Evolutionary conservation across 2,888 invertebrate species (phyloP).

Genomic region (Luperina testacea): DNA sequence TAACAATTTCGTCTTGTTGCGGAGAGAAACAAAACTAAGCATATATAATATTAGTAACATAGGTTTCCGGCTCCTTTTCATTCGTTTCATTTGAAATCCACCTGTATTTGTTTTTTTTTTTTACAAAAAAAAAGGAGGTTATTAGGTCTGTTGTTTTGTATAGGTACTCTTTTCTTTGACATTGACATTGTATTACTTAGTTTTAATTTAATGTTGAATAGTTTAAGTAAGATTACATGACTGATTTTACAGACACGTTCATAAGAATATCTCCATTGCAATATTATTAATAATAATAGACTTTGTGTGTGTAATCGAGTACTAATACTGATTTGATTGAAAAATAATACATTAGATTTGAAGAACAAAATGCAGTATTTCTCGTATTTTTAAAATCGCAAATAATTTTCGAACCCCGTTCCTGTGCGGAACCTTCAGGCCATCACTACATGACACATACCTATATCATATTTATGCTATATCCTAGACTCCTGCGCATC

Average conservation of each 20-base stretch:
- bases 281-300: background rate
- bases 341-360: background rate
- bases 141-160: too few relatives aligned
- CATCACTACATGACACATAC: background rate
- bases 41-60: background rate
- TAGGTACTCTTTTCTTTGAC: background rate
- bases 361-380: background rate
- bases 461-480: background rate
- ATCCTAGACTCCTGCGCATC: slow-evolving; percentile 19
- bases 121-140: too few relatives aligned
- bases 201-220: too few relatives aligned
- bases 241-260: background rate
- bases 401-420: too few relatives aligned
- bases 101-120: background rate
- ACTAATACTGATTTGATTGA: background rate
- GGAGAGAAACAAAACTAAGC: background rate
- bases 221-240: background rate
- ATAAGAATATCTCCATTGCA: background rate
- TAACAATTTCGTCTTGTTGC: background rate
- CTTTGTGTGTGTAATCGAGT: background rate
- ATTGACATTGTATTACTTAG: too few relatives aligned
- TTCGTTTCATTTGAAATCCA: background rate
- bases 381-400: background rate
- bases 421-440: background rate
- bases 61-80: background rate